Percentiles rank a stretch among this genome's conserved stretches.
These are phyloP conservation scores for Streblospio benedicti DNA, from an alignment of 1,140 invertebrate genomes.

Conservation along the genomic window DNA sequence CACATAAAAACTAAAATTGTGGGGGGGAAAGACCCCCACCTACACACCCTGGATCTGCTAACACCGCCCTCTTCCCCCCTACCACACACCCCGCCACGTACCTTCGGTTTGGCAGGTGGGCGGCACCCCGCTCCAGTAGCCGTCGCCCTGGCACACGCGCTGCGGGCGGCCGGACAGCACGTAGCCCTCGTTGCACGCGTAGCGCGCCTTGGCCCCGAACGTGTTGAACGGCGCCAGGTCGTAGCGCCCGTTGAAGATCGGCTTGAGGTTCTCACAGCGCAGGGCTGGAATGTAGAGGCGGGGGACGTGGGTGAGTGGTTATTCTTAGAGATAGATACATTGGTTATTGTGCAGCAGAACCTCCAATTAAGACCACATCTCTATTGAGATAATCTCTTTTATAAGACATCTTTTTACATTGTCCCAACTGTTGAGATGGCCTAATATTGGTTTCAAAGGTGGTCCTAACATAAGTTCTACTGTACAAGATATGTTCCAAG, in stretches of 20 bases:
- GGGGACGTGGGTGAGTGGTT: neutral
- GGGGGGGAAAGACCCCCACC: no score
- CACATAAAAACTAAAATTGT: no score
- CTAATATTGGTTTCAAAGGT: no score
- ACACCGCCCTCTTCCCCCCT: neutral
- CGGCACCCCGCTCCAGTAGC: slow-evolving; percentile 44
- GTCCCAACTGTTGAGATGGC: no score
- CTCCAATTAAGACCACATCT: no score
- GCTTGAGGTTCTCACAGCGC: slow-evolving; percentile 12
- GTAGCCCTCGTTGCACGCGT: slow-evolving; percentile 47
- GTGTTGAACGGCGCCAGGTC: slow-evolving; percentile 27
- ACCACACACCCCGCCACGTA: neutral
- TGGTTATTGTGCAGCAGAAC: no score
- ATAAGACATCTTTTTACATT: no score
- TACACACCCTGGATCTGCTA: no score
- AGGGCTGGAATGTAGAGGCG: slow-evolving; percentile 8
- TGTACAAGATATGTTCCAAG: no score
- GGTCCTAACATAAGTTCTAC: no score
- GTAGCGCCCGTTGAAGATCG: slow-evolving; percentile 9
- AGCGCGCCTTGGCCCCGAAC: slow-evolving; percentile 45
- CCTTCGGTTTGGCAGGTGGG: slow-evolving; percentile 38
- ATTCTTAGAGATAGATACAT: neutral
- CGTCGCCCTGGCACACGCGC: slow-evolving; percentile 48
- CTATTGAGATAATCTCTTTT: neutral
- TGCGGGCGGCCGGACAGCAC: slow-evolving; percentile 40